phyloP scores from a whole-genome alignment of 2,888 invertebrate genomes.

The Crematogaster levior region DNA sequence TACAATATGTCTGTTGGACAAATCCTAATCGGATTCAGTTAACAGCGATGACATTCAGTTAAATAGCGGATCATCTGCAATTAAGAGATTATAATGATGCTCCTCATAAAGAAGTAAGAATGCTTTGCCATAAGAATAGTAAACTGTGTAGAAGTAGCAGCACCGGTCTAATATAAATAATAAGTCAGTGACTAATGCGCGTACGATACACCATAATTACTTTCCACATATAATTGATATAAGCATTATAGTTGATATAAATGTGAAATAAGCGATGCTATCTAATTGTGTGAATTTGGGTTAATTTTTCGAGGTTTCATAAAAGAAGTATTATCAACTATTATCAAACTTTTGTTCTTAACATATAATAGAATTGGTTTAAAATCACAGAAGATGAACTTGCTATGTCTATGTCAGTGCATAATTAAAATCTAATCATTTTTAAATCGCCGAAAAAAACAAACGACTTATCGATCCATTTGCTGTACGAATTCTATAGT shows the following conservation, averaged over 20 bases:
- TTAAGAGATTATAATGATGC: constrained; percentile 62
- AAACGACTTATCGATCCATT: neutral
- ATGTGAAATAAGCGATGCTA: neutral
- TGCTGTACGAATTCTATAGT: neutral
- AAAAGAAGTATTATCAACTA: neutral
- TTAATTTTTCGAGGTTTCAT: neutral
- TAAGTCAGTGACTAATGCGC: constrained; percentile 50
- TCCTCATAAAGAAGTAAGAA: constrained; percentile 37
- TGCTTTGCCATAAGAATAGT: constrained; percentile 35
- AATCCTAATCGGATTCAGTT: constrained; percentile 10
- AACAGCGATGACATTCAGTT: constrained; percentile 22
- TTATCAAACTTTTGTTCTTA: neutral
- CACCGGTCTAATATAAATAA: constrained; percentile 46
- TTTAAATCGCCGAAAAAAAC: neutral
- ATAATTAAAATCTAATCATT: neutral
- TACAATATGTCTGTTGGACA: neutral
- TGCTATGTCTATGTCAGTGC: neutral
- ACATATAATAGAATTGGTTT: neutral
- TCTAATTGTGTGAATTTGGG: neutral
- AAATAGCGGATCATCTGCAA: constrained; percentile 42
- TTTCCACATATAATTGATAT: constrained; percentile 8
- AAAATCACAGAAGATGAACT: neutral
- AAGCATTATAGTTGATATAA: neutral
- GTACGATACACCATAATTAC: constrained; percentile 48
- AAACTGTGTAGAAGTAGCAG: constrained; percentile 4